Evolutionary conservation across 2,113 vertebrate genomes (phyloP), one percentile per base, ranked within the genome.

Genomic region (Mohoua ochrocephala): DNA sequence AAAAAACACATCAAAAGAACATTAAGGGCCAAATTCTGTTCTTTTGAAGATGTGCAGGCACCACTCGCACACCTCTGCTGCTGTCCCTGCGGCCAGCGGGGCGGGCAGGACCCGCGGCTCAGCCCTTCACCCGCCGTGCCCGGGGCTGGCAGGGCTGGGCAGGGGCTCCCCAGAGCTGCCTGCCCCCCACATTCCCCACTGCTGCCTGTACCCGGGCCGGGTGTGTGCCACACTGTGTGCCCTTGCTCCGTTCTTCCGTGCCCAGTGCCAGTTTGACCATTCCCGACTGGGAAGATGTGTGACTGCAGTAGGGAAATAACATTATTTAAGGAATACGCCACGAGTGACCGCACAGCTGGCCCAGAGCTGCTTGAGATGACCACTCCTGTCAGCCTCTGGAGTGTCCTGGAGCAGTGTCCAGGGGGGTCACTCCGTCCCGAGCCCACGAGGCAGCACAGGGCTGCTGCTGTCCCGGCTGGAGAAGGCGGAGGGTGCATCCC

Each of bases 241-340:
- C 53, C 49, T 17, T 0, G 9, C 37, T 44, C 35, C 1, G 0
- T 2, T 11, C 47, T 6, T 6, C 26, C 64, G 1, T 1, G 2
- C 53, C 80, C 53, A 2, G 3, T 0, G 5, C 44, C 6, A 12
- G 26, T 1, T 9, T 13, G 47, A 3, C 44, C 45, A 0, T 4
- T 23, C 47, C 79, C 7, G 12, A 2, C 13, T 0, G 31, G 49
- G 11, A 44, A 15, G 17, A 8, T 4, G 45, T 0, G 37, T 0
- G 5, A 2, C 2, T 0, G 20, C 31, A 6, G 49, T 0, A 2
- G 10, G 9, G 3, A 24, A 59, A 3, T 0, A 2, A 2, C 15
- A 0, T 15, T 14, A 1, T 2, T 2, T 0, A 3, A 10, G 30
- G 84, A 8, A 11, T 0, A 1, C 0, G 0, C 37, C 2, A 0